These are phyloP conservation scores for Delia radicum DNA, from an alignment of 1,140 invertebrate genomes.

Conservation along the genomic window DNA sequence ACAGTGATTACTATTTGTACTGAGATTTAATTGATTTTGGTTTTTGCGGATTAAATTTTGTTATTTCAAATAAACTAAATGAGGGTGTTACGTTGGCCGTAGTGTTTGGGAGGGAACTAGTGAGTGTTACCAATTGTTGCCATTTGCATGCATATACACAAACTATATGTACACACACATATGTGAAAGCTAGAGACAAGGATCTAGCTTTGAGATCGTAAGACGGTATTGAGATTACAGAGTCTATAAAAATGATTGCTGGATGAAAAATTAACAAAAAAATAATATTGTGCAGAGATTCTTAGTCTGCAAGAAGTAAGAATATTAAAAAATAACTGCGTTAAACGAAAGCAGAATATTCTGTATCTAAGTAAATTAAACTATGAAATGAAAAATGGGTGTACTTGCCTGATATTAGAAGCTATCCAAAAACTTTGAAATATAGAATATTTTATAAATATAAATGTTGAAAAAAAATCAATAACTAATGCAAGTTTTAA, in stretches of 20 bases:
- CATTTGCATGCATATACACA: not conserved
- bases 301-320: too few species aligned
- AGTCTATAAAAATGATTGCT: constrained; percentile 5
- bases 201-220: constrained; percentile 17
- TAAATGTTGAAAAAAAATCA: too few species aligned
- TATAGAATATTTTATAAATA: too few species aligned
- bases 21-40: constrained; percentile 19
- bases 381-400: too few species aligned
- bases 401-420: too few species aligned
- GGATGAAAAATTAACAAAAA: not conserved
- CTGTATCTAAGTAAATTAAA: too few species aligned
- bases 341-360: too few species aligned
- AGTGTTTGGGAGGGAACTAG: not conserved
- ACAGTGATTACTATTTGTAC: not conserved
- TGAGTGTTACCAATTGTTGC: not conserved
- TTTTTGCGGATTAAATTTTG: not conserved
- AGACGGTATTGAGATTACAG: constrained; percentile 18
- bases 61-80: not conserved
- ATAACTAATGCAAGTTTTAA: too few species aligned
- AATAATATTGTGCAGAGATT: not conserved
- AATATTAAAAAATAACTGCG: too few species aligned
- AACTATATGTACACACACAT: not conserved
- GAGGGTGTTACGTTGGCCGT: constrained; percentile 10
- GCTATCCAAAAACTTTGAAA: too few species aligned
- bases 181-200: not conserved